Evolutionary conservation across 1,140 invertebrate species (phyloP).

Genomic region (Bombus waltoni): DNA sequence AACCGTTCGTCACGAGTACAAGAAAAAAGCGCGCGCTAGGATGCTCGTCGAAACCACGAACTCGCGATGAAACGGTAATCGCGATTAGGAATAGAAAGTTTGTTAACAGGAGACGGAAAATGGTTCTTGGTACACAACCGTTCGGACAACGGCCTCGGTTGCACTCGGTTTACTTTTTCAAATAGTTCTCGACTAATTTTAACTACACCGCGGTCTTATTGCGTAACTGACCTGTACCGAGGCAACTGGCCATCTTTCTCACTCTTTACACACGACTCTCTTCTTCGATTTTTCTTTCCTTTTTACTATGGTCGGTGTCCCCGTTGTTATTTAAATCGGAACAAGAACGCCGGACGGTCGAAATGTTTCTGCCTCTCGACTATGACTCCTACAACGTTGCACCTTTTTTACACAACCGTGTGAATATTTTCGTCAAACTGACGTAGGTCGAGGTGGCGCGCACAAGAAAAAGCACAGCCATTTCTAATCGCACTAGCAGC

Average conservation of each 20-base stretch:
- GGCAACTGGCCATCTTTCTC: neutral
- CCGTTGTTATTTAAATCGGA: constrained; percentile 21
- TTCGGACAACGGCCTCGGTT: constrained; percentile 29
- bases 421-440: neutral
- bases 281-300: constrained; percentile 17
- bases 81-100: neutral
- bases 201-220: constrained; percentile 35
- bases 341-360: neutral
- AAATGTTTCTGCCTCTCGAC: neutral
- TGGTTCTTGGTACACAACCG: neutral
- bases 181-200: constrained; percentile 47
- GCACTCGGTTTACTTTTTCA: constrained; percentile 24
- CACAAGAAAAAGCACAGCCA: neutral
- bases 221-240: constrained; percentile 48
- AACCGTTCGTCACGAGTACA: too few relatives aligned
- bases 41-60: neutral
- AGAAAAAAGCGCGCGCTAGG: neutral
- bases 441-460: neutral
- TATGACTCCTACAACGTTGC: neutral
- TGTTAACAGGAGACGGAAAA: constrained; percentile 8
- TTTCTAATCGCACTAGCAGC: neutral
- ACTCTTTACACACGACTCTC: neutral
- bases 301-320: neutral
- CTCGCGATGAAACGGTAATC: neutral
- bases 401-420: neutral